Evolutionary conservation across 2,888 invertebrate species (phyloP).

Genomic region (Diploptera punctata): DNA sequence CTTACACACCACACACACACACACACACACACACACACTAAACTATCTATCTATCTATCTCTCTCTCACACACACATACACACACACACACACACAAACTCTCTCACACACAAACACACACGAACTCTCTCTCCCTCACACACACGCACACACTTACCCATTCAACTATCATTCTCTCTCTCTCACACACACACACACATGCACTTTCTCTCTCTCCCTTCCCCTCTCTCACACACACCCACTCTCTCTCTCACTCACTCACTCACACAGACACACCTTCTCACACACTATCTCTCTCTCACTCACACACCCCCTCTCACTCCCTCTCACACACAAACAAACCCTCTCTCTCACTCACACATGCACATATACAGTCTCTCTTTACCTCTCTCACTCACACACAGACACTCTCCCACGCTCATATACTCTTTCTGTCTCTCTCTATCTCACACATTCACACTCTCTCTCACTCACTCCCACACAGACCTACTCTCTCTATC

Average conservation of each 20-base stretch:
- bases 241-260: neutral
- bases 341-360: neutral
- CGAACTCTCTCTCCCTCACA: neutral
- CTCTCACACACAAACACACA: too few relatives aligned
- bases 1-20: neutral
- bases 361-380: neutral
- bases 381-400: neutral
- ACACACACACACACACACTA: neutral
- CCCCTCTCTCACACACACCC: neutral
- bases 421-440: neutral
- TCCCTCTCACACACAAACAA: neutral
- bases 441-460: neutral
- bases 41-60: neutral
- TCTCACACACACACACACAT: neutral
- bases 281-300: neutral
- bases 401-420: neutral
- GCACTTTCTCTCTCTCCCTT: neutral
- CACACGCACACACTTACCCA: neutral
- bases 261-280: neutral
- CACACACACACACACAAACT: neutral
- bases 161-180: neutral
- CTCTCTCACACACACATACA: neutral
- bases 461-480: neutral
- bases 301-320: neutral
- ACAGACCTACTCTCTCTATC: neutral